phyloP scores from a whole-genome alignment of 2,797 vertebrate genomes.

The Bradypodion ventrale region DNA sequence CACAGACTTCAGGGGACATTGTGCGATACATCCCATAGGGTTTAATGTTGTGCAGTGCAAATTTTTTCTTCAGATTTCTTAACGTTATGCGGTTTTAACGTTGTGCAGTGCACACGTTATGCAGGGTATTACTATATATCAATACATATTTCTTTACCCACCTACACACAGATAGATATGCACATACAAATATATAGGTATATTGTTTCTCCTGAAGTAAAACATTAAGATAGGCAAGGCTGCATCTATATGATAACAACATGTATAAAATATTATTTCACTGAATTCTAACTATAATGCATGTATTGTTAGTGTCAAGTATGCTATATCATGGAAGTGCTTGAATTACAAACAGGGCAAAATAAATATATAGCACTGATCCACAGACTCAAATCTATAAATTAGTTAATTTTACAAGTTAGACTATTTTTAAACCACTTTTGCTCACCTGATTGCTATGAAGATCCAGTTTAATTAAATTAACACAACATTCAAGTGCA shows the following conservation, averaged over 20 bases:
- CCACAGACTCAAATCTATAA: neutral
- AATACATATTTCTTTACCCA: too few species aligned
- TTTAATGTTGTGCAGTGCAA: too few species aligned
- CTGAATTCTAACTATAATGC: neutral
- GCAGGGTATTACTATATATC: too few species aligned
- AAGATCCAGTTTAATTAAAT: conserved; percentile 77
- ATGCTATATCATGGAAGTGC: neutral
- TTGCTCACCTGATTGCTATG: conserved; percentile 72
- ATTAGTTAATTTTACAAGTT: neutral
- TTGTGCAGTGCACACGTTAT: too few species aligned
- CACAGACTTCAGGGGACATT: too few species aligned
- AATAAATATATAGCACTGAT: neutral
- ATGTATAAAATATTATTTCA: neutral
- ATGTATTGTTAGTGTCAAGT: neutral
- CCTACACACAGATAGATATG: neutral
- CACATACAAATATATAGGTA: too few species aligned
- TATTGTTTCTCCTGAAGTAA: neutral
- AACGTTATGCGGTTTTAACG: too few species aligned
- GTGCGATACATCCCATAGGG: too few species aligned
- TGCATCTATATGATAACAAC: neutral
- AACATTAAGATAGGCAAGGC: neutral
- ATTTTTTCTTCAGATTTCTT: too few species aligned
- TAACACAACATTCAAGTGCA: conserved; percentile 65
- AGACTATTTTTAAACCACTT: neutral
- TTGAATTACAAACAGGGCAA: neutral